Conservation (phyloP, 1,140 invertebrate species). For the Carposina sasakii region DNA sequence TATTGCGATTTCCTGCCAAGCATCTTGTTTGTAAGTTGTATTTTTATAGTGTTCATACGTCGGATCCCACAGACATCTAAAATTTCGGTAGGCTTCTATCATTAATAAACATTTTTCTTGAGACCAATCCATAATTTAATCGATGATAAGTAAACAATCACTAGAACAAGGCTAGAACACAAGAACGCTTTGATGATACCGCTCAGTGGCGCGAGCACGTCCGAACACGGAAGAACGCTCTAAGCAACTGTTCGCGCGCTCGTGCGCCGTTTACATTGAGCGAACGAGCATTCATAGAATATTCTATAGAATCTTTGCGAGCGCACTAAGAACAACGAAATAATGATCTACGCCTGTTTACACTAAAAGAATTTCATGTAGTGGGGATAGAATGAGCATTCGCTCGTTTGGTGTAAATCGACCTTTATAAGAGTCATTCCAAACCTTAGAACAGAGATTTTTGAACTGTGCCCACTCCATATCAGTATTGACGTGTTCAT, state of each 20-base stretch:
- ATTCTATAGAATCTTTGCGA: conserved; percentile 15
- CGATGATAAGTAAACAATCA: conserved; percentile 5
- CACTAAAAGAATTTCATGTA: conserved; percentile 18
- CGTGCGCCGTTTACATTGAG: conserved; percentile 17
- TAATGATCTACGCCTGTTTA: conserved; percentile 20
- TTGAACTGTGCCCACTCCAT: too few relatives aligned
- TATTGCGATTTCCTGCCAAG: too few relatives aligned
- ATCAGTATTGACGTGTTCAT: too few relatives aligned
- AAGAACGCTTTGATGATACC: conserved; percentile 19
- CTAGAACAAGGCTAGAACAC: conserved; percentile 12
- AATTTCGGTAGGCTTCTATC: conserved; percentile 16
- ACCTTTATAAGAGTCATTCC: too few relatives aligned
- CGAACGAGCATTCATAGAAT: conserved; percentile 22
- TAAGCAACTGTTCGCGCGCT: conserved; percentile 20
- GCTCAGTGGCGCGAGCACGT: conserved; percentile 15
- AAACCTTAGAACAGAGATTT: too few relatives aligned
- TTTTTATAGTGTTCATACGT: too few relatives aligned
- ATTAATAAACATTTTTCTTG: conserved; percentile 18
- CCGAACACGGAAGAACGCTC: conserved; percentile 21
- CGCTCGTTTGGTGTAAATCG: conserved; percentile 16
- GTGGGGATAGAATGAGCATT: conserved; percentile 20
- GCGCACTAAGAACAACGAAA: conserved; percentile 15
- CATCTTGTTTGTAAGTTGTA: too few relatives aligned
- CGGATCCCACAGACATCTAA: conserved; percentile 7
- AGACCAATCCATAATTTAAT: conserved; percentile 10